These are phyloP conservation scores for Arenaria interpres DNA, from an alignment of 2,113 vertebrate species.

Conservation along the genomic window DNA sequence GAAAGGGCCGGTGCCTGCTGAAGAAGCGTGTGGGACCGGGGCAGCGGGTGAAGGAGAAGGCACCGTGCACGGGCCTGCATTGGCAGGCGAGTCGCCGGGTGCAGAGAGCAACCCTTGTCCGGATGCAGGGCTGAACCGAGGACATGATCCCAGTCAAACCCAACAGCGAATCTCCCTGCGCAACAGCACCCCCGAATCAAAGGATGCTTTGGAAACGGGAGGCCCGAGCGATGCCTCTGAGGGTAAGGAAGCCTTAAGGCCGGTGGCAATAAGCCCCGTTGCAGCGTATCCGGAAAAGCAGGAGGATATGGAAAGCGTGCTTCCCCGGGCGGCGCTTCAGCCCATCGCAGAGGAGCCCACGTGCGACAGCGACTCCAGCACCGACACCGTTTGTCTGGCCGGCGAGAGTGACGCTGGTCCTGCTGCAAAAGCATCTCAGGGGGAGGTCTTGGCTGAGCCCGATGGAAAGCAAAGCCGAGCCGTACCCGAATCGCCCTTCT, in stretches of 20 bases:
- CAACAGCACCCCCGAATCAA: neutral
- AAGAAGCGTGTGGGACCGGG: neutral
- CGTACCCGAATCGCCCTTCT: neutral
- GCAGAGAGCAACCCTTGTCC: neutral
- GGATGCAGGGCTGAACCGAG: neutral
- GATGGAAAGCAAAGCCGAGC: neutral
- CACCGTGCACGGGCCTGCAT: neutral
- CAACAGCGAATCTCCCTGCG: neutral
- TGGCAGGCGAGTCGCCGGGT: neutral
- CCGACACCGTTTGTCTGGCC: neutral
- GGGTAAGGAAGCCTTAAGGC: neutral
- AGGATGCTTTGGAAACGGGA: neutral
- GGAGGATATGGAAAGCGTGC: neutral
- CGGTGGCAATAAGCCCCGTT: neutral
- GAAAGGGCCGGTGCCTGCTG: neutral
- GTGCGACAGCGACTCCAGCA: constrained; percentile 45
- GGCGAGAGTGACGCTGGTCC: neutral
- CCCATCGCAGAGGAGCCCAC: constrained; percentile 50
- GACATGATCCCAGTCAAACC: neutral
- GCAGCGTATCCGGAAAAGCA: neutral
- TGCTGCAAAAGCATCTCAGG: neutral
- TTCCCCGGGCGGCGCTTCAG: neutral
- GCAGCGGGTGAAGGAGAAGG: neutral
- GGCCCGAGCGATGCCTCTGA: neutral
- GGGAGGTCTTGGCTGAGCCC: neutral